Evolutionary conservation across 2,797 vertebrate species (phyloP), one percentile per base, ranked within the genome.

Genomic region (Rhinoraja longicauda): DNA sequence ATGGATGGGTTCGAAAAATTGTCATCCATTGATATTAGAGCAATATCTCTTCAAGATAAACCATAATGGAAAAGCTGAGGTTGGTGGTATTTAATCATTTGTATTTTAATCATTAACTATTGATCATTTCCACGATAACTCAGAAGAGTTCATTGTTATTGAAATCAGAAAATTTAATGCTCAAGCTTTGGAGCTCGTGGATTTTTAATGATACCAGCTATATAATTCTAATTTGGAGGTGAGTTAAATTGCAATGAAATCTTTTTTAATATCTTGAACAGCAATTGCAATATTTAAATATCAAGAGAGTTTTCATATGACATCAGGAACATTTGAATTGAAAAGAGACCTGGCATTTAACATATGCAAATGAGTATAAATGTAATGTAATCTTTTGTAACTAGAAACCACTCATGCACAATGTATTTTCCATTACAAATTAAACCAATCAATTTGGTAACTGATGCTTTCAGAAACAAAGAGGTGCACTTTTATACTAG

Each of bases 361-460:
- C 90, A 92, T 75, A 92, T 92, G 90, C 70, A 92, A 92, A 92
- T 92, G 45, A 91, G 39, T n/a, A 29, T 92, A 73, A 75, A 70
- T 91, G 67, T 45, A 91, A 91, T 91, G 32, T 91, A 53, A 92
- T 92, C 90, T 92, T 92, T 92, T 73, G 72, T 75, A 75, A 75
- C 45, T 53, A 36, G 72, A 92, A 92, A 92, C 39, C 72, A 73
- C 4, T 92, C 67, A 75, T 45, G 24, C 70, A 92, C 90, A 75
- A 75, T 73, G 90, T 73, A 53, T 92, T 92, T 73, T 92, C 39
- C 67, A 92, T 53, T 53, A 67, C 90, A 73, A 53, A 92, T 92
- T 92, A 92, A 92, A 92, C 67, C 90, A 92, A 92, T 92, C 70
- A 88, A 19, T 67, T 88, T 88, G 59, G 84, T 36, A 88, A 64